Evolutionary conservation across 2,888 invertebrate species (phyloP).

Genomic region (Drosophila gaucha): DNA sequence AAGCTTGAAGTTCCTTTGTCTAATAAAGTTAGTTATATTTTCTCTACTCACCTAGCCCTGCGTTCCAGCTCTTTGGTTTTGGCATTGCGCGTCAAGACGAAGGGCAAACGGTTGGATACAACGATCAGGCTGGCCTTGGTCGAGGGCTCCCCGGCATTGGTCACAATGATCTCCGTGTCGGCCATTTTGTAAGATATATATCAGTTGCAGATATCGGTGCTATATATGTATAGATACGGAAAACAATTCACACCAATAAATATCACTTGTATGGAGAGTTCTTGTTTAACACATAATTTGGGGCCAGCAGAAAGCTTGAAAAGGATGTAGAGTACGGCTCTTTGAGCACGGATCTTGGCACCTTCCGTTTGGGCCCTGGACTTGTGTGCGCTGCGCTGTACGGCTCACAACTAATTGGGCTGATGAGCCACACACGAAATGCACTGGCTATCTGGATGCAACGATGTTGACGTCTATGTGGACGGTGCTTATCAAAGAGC

Average conservation of each 20-base stretch:
- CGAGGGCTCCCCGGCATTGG: conserved; percentile 80
- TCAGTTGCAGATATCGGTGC: conserved; percentile 7
- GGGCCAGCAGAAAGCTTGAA: not conserved
- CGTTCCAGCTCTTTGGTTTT: conserved; percentile 90
- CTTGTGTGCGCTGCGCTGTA: conserved; percentile 44
- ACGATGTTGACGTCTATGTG: conserved; percentile 38
- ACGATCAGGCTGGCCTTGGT: conserved; percentile 92
- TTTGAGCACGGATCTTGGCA: not conserved
- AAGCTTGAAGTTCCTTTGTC: too few species aligned
- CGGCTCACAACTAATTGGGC: conserved; percentile 54
- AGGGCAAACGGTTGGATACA: conserved; percentile 95
- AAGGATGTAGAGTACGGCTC: not conserved
- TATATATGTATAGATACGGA: conserved; percentile 9
- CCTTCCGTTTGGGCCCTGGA: conserved; percentile 18
- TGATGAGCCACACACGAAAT: conserved; percentile 38
- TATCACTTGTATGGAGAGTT: conserved; percentile 16
- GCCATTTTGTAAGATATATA: conserved; percentile 66
- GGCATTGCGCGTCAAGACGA: conserved; percentile 91
- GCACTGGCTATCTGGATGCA: conserved; percentile 52
- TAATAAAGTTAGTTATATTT: not conserved
- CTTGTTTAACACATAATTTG: conserved; percentile 11
- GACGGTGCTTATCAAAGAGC: conserved; percentile 52
- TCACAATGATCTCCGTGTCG: conserved; percentile 83
- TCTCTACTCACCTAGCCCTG: conserved; percentile 90
- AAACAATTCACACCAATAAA: conserved; percentile 19